These are phyloP conservation scores for Ophonus ardosiacus DNA, from an alignment of 2,888 invertebrate species.

Conservation along the genomic window DNA sequence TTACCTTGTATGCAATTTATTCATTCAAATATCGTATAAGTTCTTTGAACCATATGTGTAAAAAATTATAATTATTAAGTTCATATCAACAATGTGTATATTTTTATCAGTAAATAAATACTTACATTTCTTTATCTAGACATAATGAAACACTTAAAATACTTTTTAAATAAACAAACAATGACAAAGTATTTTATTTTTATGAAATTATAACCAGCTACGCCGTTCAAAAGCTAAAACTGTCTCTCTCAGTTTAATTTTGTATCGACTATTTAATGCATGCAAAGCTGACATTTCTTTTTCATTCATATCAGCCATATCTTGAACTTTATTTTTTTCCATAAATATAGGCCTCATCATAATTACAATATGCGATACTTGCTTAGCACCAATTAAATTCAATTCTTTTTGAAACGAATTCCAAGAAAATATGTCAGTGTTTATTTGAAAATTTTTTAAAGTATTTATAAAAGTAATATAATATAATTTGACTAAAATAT, in stretches of 20 bases:
- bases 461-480: slow-evolving; percentile 76
- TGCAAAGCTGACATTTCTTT: slow-evolving; percentile 66
- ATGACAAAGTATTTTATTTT: too few relatives aligned
- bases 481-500: slow-evolving; percentile 76
- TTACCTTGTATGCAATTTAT: neutral
- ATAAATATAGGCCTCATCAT: slow-evolving; percentile 77
- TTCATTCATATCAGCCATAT: slow-evolving; percentile 71
- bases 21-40: neutral
- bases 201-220: slow-evolving; percentile 14
- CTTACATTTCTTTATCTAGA: neutral
- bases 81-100: neutral
- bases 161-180: neutral
- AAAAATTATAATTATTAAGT: neutral
- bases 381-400: slow-evolving; percentile 73
- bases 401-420: slow-evolving; percentile 75
- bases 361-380: slow-evolving; percentile 76
- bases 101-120: neutral
- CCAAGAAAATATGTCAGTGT: slow-evolving; percentile 73
- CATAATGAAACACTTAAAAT: neutral
- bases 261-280: slow-evolving; percentile 44
- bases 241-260: slow-evolving; percentile 36
- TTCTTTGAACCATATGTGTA: neutral
- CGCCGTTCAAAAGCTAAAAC: slow-evolving; percentile 29
- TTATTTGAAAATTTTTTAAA: slow-evolving; percentile 73
- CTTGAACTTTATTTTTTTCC: slow-evolving; percentile 74